Conservation (phyloP, 2,888 invertebrate genomes). For the Rosalia funebris region DNA sequence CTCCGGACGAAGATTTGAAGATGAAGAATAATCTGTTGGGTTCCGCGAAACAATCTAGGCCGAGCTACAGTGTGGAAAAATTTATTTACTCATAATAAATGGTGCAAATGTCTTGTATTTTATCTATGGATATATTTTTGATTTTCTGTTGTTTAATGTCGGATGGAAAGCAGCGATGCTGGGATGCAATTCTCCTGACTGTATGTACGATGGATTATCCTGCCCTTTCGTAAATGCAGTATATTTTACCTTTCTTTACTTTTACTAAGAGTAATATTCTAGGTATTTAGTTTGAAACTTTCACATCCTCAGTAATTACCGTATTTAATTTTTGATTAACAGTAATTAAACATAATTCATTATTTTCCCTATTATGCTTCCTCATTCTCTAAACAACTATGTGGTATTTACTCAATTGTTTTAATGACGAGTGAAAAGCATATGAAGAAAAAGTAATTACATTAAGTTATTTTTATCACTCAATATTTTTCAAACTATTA, state of each 20-base stretch:
- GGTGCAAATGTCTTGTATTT: slow-evolving; percentile 10
- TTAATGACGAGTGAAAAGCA: too few species aligned
- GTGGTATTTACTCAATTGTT: too few species aligned
- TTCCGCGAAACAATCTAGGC: slow-evolving; percentile 52
- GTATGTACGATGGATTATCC: slow-evolving; percentile 58
- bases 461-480: too few species aligned
- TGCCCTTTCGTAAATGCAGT: slow-evolving; percentile 56
- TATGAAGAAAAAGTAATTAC: too few species aligned
- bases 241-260: slow-evolving; percentile 13
- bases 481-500: too few species aligned
- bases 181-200: slow-evolving; percentile 53
- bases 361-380: too few species aligned
- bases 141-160: slow-evolving; percentile 23
- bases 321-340: too few species aligned
- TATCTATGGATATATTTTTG: slow-evolving; percentile 25
- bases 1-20: slow-evolving; percentile 57
- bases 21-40: slow-evolving; percentile 45
- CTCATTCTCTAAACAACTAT: too few species aligned
- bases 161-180: slow-evolving; percentile 53
- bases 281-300: slow-evolving; percentile 7
- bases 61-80: slow-evolving; percentile 65
- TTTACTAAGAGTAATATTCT: slow-evolving; percentile 2
- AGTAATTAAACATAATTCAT: too few species aligned
- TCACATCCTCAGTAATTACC: background rate
- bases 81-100: slow-evolving; percentile 39